Percentiles rank a stretch among this genome's conserved stretches.
These are phyloP conservation scores for Ophion slaviceki DNA, from an alignment of 2,888 invertebrate genomes.

Conservation along the genomic window DNA sequence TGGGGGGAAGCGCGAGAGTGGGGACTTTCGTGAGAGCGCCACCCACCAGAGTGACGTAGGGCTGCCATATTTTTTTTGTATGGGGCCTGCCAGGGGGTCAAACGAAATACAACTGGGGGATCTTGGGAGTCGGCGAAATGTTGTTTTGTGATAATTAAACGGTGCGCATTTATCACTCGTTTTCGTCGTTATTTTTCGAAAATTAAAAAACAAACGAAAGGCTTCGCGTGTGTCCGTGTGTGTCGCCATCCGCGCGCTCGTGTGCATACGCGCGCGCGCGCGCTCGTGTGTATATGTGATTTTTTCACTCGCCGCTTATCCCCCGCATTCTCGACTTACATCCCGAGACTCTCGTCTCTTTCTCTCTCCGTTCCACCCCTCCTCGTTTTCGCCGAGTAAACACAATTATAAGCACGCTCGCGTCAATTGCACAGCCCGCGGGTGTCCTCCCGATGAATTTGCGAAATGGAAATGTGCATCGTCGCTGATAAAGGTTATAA, in stretches of 20 bases:
- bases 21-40: constrained; percentile 61
- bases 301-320: constrained; percentile 53
- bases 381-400: constrained; percentile 33
- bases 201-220: background rate
- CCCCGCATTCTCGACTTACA: constrained; percentile 42
- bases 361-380: constrained; percentile 4
- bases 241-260: background rate
- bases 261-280: constrained; percentile 19
- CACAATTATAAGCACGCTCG: constrained; percentile 19
- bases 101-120: constrained; percentile 75
- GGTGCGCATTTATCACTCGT: constrained; percentile 71
- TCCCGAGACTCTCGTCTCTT: constrained; percentile 34
- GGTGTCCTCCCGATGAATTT: background rate
- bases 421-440: constrained; percentile 30
- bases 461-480: constrained; percentile 9
- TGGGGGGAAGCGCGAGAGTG: background rate
- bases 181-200: background rate
- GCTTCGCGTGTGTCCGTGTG: constrained; percentile 12
- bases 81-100: constrained; percentile 79
- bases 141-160: constrained; percentile 79
- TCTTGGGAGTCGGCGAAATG: constrained; percentile 76
- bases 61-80: constrained; percentile 79
- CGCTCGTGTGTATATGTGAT: constrained; percentile 26
- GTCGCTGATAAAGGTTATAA: constrained; percentile 46
- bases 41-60: constrained; percentile 73